These are phyloP conservation scores for Gymnobelideus leadbeateri DNA, from an alignment of 2,113 vertebrate genomes.

Conservation along the genomic window DNA sequence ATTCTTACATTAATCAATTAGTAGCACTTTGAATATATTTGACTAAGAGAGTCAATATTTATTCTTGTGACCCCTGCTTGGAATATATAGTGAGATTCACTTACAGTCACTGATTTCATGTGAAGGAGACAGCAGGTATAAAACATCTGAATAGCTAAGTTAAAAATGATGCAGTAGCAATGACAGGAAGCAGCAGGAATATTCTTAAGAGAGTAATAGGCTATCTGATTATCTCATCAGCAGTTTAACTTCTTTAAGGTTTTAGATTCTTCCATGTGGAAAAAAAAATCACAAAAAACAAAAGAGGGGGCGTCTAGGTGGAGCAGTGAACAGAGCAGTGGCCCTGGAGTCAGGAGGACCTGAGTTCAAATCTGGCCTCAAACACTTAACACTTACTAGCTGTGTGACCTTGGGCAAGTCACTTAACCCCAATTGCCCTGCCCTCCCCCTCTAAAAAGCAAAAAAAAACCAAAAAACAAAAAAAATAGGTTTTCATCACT, in stretches of 20 bases:
- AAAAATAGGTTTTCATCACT: background rate
- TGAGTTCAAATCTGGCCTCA: too few species aligned
- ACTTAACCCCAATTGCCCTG: too few species aligned
- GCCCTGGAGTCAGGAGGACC: too few species aligned
- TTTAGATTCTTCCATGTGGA: background rate
- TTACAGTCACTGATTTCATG: constrained; percentile 27
- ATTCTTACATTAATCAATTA: constrained; percentile 79
- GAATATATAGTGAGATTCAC: background rate
- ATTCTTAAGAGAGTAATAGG: constrained; percentile 78
- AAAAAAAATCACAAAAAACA: background rate
- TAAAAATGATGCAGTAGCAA: constrained; percentile 41
- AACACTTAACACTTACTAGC: too few species aligned
- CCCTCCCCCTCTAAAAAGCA: too few species aligned
- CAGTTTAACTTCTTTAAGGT: constrained; percentile 39
- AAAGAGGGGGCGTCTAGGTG: background rate
- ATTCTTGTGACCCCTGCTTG: background rate
- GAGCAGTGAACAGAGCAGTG: too few species aligned
- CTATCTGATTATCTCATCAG: constrained; percentile 31
- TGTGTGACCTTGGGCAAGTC: too few species aligned
- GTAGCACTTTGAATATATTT: constrained; percentile 50
- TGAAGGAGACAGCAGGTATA: constrained; percentile 23
- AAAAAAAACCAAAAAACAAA: background rate
- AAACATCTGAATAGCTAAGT: constrained; percentile 27
- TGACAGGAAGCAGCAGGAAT: constrained; percentile 9
- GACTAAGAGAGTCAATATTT: constrained; percentile 57